Conservation (phyloP, 2,797 vertebrate species). For the Mormyrops attenuatus region DNA sequence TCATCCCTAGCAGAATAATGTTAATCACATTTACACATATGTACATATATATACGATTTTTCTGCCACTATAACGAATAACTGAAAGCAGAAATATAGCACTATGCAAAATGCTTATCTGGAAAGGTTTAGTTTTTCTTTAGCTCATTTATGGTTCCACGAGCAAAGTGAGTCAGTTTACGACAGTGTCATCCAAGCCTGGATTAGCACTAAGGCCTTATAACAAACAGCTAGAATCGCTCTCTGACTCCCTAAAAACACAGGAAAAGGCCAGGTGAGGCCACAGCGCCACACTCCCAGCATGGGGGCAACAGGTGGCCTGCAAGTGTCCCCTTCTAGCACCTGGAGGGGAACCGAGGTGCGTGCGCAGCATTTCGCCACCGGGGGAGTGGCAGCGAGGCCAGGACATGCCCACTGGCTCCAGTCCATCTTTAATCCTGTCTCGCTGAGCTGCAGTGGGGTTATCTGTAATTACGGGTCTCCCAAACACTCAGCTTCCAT, state of each 20-base stretch:
- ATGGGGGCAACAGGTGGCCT: not conserved
- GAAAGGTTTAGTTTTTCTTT: not conserved
- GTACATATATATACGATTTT: not conserved
- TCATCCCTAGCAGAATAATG: not conserved
- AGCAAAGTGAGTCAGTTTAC: not conserved
- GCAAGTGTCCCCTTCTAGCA: not conserved
- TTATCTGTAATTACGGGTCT: constrained; percentile 7
- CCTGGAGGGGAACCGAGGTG: not conserved
- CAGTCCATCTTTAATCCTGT: not conserved
- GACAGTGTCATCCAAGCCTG: not conserved
- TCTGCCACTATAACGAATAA: not conserved
- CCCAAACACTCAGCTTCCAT: not conserved
- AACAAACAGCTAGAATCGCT: not conserved
- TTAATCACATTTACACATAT: not conserved
- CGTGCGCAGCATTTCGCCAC: not conserved
- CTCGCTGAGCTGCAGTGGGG: not conserved
- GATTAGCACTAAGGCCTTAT: not conserved
- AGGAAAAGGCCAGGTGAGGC: not conserved
- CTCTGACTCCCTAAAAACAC: not conserved
- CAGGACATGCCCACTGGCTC: not conserved
- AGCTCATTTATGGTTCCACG: not conserved
- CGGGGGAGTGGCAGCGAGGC: not conserved
- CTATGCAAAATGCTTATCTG: not conserved
- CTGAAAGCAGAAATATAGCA: not conserved
- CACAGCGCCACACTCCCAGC: not conserved